These are phyloP conservation scores for Latrodectus geometricus DNA, from an alignment of 1,140 invertebrate genomes.

Conservation along the genomic window DNA sequence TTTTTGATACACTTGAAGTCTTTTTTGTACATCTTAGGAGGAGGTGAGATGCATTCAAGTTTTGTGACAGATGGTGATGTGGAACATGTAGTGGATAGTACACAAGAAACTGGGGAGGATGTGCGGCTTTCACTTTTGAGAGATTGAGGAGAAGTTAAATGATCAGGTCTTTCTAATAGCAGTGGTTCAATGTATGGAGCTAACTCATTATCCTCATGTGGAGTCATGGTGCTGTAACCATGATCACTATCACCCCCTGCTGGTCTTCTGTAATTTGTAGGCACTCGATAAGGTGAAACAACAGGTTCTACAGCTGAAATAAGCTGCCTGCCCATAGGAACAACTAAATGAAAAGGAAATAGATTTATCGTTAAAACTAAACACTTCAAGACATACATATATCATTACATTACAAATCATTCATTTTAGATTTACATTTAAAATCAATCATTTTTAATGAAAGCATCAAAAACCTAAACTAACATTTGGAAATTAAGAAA, in stretches of 20 bases:
- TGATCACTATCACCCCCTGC: constrained; percentile 89
- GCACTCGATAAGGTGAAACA: constrained; percentile 88
- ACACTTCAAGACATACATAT: too few species aligned
- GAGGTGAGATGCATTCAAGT: constrained; percentile 65
- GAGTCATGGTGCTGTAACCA: constrained; percentile 95
- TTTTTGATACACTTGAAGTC: constrained; percentile 68
- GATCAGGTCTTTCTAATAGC: constrained; percentile 70
- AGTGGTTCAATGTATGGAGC: constrained; percentile 77
- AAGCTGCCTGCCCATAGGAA: constrained; percentile 69
- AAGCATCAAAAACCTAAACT: too few species aligned
- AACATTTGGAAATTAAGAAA: too few species aligned
- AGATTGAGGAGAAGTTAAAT: constrained; percentile 60
- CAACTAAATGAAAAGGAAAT: constrained; percentile 61
- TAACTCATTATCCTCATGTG: constrained; percentile 87
- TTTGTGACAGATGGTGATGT: constrained; percentile 67
- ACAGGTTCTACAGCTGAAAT: constrained; percentile 71
- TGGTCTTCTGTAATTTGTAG: constrained; percentile 82
- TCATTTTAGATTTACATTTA: too few species aligned
- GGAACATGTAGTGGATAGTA: constrained; percentile 66
- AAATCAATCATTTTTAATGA: too few species aligned
- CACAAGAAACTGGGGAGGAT: constrained; percentile 62
- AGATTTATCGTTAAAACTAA: too few species aligned
- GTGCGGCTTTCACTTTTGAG: constrained; percentile 62
- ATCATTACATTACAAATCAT: too few species aligned
- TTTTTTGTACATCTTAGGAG: constrained; percentile 66